A percentile compares a stretch with the other conserved stretches of the same genome.
phyloP scores from a whole-genome alignment of 2,113 vertebrate genomes.

The Suricata suricatta region DNA sequence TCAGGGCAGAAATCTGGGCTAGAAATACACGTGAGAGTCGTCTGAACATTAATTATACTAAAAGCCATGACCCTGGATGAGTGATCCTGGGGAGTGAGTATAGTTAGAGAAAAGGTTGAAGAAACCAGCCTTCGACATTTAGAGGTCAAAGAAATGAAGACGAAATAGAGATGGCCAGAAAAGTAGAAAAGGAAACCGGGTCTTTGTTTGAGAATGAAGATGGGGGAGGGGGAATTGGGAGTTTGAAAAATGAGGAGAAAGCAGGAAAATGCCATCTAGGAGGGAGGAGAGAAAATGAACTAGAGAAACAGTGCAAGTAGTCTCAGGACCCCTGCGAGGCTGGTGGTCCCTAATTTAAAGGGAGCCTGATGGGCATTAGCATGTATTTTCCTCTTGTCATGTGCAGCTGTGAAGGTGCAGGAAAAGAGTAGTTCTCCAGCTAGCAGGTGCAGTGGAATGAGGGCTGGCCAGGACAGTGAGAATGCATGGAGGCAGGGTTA shows the following conservation, averaged over 20 bases:
- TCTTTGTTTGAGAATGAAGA: background rate
- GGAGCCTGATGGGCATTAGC: background rate
- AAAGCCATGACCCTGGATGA: background rate
- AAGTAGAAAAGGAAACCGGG: background rate
- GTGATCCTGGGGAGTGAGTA: background rate
- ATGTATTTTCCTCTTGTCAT: background rate
- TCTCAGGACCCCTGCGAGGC: background rate
- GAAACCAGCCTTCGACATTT: background rate
- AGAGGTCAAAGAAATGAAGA: background rate
- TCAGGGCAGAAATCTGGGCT: background rate
- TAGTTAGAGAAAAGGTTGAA: background rate
- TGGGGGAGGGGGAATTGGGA: background rate
- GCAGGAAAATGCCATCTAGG: background rate
- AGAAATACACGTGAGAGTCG: background rate
- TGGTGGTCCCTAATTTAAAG: background rate
- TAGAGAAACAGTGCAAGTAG: background rate
- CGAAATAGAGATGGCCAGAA: background rate
- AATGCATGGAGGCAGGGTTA: background rate
- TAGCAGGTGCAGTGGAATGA: background rate
- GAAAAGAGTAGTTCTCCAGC: background rate
- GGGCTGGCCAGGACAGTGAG: background rate
- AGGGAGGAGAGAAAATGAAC: background rate
- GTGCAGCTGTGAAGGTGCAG: background rate
- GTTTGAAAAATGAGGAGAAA: background rate
- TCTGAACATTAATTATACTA: background rate